Evolutionary conservation across 1,140 invertebrate genomes (phyloP), one percentile per base, ranked within the genome.

Genomic region (Aphaenogaster ashmeadi): DNA sequence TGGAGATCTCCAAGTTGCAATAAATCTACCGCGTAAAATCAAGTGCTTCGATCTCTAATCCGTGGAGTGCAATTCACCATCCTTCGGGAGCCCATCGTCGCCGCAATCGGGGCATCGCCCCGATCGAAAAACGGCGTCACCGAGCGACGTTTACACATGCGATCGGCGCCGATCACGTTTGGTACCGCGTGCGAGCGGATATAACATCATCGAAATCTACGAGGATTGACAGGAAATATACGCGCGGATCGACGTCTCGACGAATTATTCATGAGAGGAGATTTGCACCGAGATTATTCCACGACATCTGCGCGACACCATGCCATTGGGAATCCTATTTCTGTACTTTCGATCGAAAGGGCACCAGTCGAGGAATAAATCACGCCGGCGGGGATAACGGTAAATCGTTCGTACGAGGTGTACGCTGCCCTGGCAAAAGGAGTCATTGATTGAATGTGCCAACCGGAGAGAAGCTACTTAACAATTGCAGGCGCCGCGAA

Each of bases 241-340:
- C 69, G 87, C 75, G 44, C 58, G 66, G 56, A 81, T 91, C 77
- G 71, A 80, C 72, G 81, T 64, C 50, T 72, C 41, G 44, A 21
- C 87, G 90, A 91, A 90, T 91, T 91, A 91, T 91, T 91, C 90
- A 91, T 91, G 90, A 91, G 90, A 69, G 44, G 69, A 88, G 89
- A 91, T 88, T 90, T 83, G 83, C 75, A 64, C n/a, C 60, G 83
- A 90, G 89, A 91, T 91, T 90, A 91, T 90, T 88, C 90, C 72
- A 71, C 78, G 87, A 88, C 90, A 72, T 60, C 58, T 41, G 58
- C 18, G 77, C 80, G 89, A 89, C 89, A 67, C 18, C 52, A 9
- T 56, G 56, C 89, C 69, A 90, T 89, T 58, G 80, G 88, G 81
- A 79, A 74, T 87, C 88, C 72, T 47, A 66, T 87, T 52, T 69